A percentile compares a stretch with the other conserved stretches of the same genome.
Evolutionary conservation across 2,888 invertebrate species (phyloP).

Genomic region (Liodrosophila aerea): DNA sequence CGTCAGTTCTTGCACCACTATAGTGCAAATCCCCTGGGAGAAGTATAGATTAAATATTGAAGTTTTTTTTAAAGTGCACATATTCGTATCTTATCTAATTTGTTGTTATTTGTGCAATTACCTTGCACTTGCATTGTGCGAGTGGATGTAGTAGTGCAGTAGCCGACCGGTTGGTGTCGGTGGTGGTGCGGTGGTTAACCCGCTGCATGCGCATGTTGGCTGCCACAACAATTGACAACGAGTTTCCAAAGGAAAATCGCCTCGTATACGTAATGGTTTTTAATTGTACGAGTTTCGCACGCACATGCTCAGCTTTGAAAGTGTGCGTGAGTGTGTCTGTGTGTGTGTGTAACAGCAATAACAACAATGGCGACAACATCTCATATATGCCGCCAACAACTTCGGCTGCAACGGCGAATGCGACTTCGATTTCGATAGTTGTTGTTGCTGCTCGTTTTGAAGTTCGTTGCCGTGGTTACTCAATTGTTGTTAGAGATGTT

Average conservation of each 20-base stretch:
- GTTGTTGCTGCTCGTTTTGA: conserved; percentile 48
- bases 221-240: conserved; percentile 42
- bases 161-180: conserved; percentile 54
- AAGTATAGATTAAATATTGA: no score
- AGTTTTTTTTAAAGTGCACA: no score
- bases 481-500: conserved; percentile 31
- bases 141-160: conserved; percentile 33
- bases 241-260: conserved; percentile 52
- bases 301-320: conserved; percentile 35
- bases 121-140: conserved; percentile 74
- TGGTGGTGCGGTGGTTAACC: conserved; percentile 63
- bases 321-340: conserved; percentile 18
- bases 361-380: conserved; percentile 32
- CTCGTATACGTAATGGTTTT: conserved; percentile 76
- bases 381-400: conserved; percentile 50
- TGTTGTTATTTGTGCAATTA: conserved; percentile 58
- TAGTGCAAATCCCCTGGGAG: no score
- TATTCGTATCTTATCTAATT: background rate
- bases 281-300: conserved; percentile 69
- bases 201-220: conserved; percentile 24
- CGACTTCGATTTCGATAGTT: conserved; percentile 23
- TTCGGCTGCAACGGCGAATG: conserved; percentile 25
- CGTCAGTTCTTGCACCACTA: no score
- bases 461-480: conserved; percentile 71
- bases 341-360: conserved; percentile 33